Conservation (phyloP, 2,113 vertebrate genomes). For the Otocyon megalotis region DNA sequence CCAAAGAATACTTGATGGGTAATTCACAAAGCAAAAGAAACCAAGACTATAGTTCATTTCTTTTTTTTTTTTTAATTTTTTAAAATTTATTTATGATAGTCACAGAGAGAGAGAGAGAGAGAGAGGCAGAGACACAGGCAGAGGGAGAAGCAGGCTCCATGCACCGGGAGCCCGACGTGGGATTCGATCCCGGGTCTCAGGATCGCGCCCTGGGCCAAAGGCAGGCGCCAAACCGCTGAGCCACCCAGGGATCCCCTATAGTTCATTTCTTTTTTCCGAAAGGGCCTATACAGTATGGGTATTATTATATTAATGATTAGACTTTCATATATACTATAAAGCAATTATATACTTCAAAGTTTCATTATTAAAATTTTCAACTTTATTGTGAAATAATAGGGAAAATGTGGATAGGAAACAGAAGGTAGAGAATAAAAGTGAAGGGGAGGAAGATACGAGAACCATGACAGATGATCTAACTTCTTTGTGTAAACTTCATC, state of each 20-base stretch:
- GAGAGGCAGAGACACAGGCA: no score
- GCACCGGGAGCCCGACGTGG: no score
- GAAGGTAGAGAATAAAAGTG: neutral
- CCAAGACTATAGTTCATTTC: neutral
- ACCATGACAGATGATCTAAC: neutral
- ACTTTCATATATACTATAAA: neutral
- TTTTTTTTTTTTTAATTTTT: no score
- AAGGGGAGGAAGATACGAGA: neutral
- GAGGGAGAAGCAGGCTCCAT: no score
- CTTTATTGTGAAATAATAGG: slow-evolving; percentile 1
- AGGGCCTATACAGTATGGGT: neutral
- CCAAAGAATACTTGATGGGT: neutral
- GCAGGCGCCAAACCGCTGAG: no score
- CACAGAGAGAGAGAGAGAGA: no score
- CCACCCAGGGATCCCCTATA: no score
- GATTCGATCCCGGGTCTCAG: no score
- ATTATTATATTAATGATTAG: neutral
- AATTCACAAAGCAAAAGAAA: slow-evolving; percentile 47
- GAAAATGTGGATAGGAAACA: neutral
- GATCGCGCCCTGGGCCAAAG: no score
- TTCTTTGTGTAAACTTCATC: neutral
- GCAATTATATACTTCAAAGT: neutral
- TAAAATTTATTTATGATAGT: no score
- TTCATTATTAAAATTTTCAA: neutral
- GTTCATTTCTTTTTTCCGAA: neutral